A percentile compares a stretch with the other conserved stretches of the same genome.
phyloP scores from a whole-genome alignment of 1,140 invertebrate genomes.

The Neodiprion fabricii region DNA sequence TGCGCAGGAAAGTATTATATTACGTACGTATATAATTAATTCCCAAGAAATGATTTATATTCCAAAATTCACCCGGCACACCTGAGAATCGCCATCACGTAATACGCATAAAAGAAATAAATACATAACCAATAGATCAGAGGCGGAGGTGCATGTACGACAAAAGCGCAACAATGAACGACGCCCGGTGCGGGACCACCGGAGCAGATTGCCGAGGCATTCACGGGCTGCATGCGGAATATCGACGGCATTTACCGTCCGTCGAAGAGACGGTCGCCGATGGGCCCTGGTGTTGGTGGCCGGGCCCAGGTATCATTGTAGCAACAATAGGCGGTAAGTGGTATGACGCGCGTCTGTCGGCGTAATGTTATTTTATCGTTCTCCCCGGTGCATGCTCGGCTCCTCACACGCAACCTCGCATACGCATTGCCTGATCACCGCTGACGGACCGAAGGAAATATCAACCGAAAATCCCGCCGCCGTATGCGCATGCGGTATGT shows the following conservation, averaged over 20 bases:
- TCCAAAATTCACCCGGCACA: too few species aligned
- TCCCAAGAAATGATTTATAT: too few species aligned
- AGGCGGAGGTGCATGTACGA: too few species aligned
- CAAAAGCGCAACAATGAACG: too few species aligned
- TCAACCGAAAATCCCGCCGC: neutral
- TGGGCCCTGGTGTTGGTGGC: too few species aligned
- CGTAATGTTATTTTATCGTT: neutral
- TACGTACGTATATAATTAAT: too few species aligned
- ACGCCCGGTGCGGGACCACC: neutral
- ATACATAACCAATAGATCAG: too few species aligned
- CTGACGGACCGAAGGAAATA: neutral
- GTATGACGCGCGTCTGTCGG: slow-evolving; percentile 3
- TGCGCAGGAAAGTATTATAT: too few species aligned
- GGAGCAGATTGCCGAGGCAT: neutral
- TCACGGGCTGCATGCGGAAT: neutral
- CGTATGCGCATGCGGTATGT: too few species aligned
- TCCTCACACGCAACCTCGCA: neutral
- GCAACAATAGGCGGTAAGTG: slow-evolving; percentile 4
- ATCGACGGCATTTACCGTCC: neutral
- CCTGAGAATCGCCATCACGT: too few species aligned
- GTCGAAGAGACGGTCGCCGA: too few species aligned
- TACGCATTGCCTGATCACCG: neutral
- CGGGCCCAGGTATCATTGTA: neutral
- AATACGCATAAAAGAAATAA: too few species aligned
- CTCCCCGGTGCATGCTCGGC: neutral